phyloP scores from a whole-genome alignment of 1,140 invertebrate genomes.

The Sycophila sp. region DNA sequence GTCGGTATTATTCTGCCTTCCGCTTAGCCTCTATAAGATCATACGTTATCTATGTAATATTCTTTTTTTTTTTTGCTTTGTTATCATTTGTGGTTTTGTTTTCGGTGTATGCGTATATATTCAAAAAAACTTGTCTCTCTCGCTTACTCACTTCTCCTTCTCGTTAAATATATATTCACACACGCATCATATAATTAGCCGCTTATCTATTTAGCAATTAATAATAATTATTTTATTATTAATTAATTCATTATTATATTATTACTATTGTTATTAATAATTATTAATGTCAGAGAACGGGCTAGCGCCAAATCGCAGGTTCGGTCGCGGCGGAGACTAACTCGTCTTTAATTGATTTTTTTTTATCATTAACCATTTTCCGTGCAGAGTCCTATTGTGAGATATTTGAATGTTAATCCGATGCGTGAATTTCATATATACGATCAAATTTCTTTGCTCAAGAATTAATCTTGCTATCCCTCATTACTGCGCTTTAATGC shows the following conservation, averaged over 20 bases:
- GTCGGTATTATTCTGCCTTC: constrained; percentile 54
- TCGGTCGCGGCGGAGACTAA: constrained; percentile 43
- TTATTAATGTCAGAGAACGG: constrained; percentile 64
- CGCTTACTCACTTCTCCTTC: not conserved
- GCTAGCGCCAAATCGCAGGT: constrained; percentile 61
- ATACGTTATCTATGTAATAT: constrained; percentile 62
- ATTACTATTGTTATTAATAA: constrained; percentile 49
- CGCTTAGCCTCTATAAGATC: constrained; percentile 55
- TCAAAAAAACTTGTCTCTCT: not conserved
- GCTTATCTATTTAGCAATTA: constrained; percentile 63
- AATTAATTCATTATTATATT: constrained; percentile 60
- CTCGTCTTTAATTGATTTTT: too few species aligned
- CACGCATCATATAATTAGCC: constrained; percentile 60
- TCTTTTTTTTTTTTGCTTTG: constrained; percentile 53
- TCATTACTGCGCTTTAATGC: too few species aligned
- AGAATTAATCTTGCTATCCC: too few species aligned
- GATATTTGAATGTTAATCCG: too few species aligned
- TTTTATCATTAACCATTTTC: too few species aligned
- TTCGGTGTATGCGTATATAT: constrained; percentile 32
- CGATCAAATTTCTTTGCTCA: too few species aligned
- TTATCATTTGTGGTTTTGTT: constrained; percentile 22
- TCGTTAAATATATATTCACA: constrained; percentile 50
- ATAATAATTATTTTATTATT: constrained; percentile 56
- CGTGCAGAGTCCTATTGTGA: too few species aligned
- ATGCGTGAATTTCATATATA: too few species aligned